Percentiles rank a stretch among this genome's conserved stretches.
Evolutionary conservation across 2,113 vertebrate genomes (phyloP).

Genomic region (Trichomycterus rosablanca): DNA sequence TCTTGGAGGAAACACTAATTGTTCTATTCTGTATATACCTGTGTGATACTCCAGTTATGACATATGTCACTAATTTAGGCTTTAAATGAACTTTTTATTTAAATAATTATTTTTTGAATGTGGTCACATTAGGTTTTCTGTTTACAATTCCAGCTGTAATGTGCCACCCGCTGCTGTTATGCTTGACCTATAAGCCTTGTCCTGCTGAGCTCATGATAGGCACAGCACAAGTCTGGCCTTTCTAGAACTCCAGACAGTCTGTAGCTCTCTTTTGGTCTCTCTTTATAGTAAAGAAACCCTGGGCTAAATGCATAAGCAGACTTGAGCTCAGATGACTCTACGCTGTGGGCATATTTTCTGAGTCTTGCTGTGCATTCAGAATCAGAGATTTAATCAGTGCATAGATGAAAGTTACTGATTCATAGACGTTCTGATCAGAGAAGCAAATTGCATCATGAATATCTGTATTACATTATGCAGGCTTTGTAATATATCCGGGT

Average conservation of each 20-base stretch:
- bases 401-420: not conserved
- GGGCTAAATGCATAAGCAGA: not conserved
- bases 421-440: not conserved
- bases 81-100: too few relatives aligned
- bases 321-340: not conserved
- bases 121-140: too few relatives aligned
- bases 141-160: too few relatives aligned
- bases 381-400: constrained; percentile 17
- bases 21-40: too few relatives aligned
- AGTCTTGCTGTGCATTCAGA: not conserved
- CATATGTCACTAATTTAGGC: too few relatives aligned
- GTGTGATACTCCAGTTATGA: too few relatives aligned
- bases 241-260: not conserved
- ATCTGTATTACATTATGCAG: not conserved
- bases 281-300: not conserved
- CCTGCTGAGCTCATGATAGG: constrained; percentile 14
- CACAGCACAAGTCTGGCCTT: constrained; percentile 6
- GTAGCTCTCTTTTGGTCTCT: not conserved
- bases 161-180: not conserved
- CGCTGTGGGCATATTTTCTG: constrained; percentile 8
- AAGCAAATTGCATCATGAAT: constrained; percentile 4
- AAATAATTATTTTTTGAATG: too few relatives aligned
- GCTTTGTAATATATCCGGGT: not conserved
- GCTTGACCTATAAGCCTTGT: not conserved
- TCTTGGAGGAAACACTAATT: too few relatives aligned